A percentile compares a stretch with the other conserved stretches of the same genome.
These are phyloP conservation scores for Drosophila nasuta DNA, from an alignment of 1,140 invertebrate genomes.

Conservation along the genomic window DNA sequence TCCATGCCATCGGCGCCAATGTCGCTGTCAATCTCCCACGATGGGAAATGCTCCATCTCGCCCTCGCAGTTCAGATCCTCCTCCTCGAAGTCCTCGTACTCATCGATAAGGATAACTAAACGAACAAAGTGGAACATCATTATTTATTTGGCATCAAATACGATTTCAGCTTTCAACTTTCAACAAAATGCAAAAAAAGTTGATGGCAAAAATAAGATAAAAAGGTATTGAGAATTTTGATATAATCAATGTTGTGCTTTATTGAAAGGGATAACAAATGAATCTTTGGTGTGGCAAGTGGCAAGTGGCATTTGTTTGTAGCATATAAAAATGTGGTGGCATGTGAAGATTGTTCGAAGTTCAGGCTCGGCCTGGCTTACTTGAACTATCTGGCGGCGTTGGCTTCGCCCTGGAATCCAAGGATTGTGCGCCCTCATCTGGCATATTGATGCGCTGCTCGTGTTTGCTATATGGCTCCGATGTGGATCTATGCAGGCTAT, in stretches of 20 bases:
- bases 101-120: constrained; percentile 86
- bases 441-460: constrained; percentile 74
- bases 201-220: constrained; percentile 7
- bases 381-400: constrained; percentile 80
- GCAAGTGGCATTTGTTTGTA: neutral
- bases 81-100: constrained; percentile 86
- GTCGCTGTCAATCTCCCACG: constrained; percentile 84
- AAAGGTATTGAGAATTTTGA: constrained; percentile 3
- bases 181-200: constrained; percentile 31
- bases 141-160: neutral
- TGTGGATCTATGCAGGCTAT: constrained; percentile 77
- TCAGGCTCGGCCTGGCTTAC: constrained; percentile 61
- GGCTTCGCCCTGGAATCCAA: constrained; percentile 69
- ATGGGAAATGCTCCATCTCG: constrained; percentile 84
- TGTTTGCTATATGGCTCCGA: constrained; percentile 79
- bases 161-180: neutral
- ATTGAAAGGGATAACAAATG: constrained; percentile 30
- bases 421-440: constrained; percentile 73
- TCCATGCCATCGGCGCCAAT: constrained; percentile 85
- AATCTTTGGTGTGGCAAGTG: constrained; percentile 30
- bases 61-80: constrained; percentile 84
- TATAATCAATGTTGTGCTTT: constrained; percentile 30
- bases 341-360: constrained; percentile 14
- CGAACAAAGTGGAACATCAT: constrained; percentile 29
- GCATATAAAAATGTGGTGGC: neutral